A percentile compares a stretch with the other conserved stretches of the same genome.
Evolutionary conservation across 1,140 invertebrate genomes (phyloP).

Genomic region (Oreohelix idahoensis): DNA sequence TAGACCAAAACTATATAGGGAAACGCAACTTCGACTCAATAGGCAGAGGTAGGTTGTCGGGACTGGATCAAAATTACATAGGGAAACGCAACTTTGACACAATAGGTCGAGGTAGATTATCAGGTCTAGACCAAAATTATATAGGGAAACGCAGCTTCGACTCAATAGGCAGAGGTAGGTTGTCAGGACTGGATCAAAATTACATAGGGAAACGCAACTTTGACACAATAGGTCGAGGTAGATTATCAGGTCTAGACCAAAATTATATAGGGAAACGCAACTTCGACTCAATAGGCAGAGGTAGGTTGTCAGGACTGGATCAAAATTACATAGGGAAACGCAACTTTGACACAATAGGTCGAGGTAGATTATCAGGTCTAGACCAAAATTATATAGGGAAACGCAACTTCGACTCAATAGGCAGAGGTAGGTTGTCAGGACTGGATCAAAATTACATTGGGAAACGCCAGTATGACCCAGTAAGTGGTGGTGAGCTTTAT

Average conservation of each 20-base stretch:
- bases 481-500: not conserved
- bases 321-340: slow-evolving; percentile 1
- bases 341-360: slow-evolving; percentile 9
- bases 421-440: not conserved
- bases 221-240: not conserved
- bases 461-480: not conserved
- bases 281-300: slow-evolving; percentile 9
- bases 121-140: slow-evolving; percentile 8
- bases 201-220: not conserved
- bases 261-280: not conserved
- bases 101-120: not conserved
- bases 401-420: not conserved
- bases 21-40: slow-evolving; percentile 19
- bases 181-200: slow-evolving; percentile 10
- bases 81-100: slow-evolving; percentile 5
- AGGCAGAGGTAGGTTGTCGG: not conserved
- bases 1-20: slow-evolving; percentile 2
- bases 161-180: slow-evolving; percentile 14
- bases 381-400: not conserved
- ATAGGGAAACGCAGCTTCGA: not conserved
- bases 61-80: slow-evolving; percentile 1
- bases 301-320: not conserved
- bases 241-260: not conserved
- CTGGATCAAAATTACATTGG: not conserved
- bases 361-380: not conserved